Percentiles rank a stretch among this genome's conserved stretches.
Conservation (phyloP, 2,113 vertebrate genomes). For the Aleadryas rufinucha region DNA sequence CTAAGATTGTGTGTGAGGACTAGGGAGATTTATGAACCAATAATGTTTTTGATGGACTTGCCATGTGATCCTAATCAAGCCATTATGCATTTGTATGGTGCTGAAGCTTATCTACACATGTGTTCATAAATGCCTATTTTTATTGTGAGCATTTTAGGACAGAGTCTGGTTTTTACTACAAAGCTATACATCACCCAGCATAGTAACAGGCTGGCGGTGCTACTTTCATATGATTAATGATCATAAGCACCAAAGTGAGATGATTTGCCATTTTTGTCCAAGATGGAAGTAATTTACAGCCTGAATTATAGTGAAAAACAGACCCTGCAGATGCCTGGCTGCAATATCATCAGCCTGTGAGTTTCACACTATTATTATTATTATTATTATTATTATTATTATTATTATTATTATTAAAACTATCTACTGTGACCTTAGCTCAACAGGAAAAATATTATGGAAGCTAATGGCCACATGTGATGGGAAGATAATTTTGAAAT, state of each 20-base stretch:
- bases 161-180: neutral
- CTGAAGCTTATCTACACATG: neutral
- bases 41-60: neutral
- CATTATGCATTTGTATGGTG: neutral
- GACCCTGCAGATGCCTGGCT: neutral
- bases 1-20: neutral
- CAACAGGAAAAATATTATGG: neutral
- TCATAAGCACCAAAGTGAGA: slow-evolving; percentile 18
- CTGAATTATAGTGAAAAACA: slow-evolving; percentile 10
- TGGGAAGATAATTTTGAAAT: neutral
- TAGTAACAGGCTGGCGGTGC: neutral
- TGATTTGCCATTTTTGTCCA: slow-evolving; percentile 33
- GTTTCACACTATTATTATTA: neutral
- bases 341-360: neutral
- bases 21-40: neutral
- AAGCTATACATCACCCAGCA: slow-evolving; percentile 4
- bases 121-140: neutral
- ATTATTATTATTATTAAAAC: neutral
- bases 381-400: neutral
- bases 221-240: slow-evolving; percentile 28
- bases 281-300: slow-evolving; percentile 35
- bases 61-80: neutral
- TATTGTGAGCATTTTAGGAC: neutral
- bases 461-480: neutral
- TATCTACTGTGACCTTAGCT: neutral